Conservation (phyloP, 2,888 invertebrate genomes). For the Epinotia demarniana region DNA sequence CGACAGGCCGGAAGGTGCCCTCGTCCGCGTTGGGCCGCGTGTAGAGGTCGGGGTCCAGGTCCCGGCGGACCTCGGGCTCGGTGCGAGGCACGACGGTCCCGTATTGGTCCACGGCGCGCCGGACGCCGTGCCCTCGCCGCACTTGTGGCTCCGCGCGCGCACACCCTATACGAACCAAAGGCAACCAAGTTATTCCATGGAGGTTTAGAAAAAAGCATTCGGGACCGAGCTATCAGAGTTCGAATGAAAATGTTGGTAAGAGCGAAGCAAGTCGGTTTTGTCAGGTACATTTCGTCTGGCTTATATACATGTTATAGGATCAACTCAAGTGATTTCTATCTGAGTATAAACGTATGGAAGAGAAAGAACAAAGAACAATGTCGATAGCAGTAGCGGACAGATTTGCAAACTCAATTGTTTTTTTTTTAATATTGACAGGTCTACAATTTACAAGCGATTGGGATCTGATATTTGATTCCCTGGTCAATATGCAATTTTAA, state of each 20-base stretch:
- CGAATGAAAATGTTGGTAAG: not conserved
- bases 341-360: not conserved
- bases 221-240: conserved; percentile 45
- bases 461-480: not conserved
- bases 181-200: conserved; percentile 83
- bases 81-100: conserved; percentile 87
- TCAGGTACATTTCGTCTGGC: not conserved
- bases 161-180: conserved; percentile 93
- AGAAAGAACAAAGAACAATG: not conserved
- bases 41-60: conserved; percentile 72
- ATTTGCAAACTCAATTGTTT: not conserved
- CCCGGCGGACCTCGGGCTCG: conserved; percentile 60
- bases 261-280: not conserved
- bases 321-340: no score
- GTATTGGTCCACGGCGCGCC: conserved; percentile 90
- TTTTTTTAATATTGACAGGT: not conserved
- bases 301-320: not conserved
- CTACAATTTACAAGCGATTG: no score
- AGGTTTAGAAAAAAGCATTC: conserved; percentile 60
- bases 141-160: conserved; percentile 55
- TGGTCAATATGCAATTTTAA: not conserved
- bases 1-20: conserved; percentile 88
- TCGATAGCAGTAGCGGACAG: not conserved
- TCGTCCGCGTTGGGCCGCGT: conserved; percentile 86
- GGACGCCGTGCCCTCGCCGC: conserved; percentile 77